These are phyloP conservation scores for Dinomys branickii DNA, from an alignment of 2,113 vertebrate species.

Conservation along the genomic window DNA sequence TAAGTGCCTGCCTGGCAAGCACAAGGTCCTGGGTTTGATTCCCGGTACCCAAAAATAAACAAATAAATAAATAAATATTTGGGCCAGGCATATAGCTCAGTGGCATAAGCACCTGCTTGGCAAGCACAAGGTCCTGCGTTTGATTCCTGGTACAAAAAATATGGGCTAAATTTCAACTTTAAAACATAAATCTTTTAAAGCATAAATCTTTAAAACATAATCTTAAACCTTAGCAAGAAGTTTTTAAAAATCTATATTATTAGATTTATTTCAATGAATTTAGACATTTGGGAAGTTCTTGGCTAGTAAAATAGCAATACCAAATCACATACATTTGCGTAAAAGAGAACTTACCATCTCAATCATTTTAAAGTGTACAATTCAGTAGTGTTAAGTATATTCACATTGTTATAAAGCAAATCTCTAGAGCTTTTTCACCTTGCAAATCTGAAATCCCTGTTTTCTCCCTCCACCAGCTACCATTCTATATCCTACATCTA, in stretches of 20 bases:
- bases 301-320: neutral
- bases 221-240: conserved; percentile 26
- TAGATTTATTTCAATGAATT: conserved; percentile 3
- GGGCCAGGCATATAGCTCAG: too few species aligned
- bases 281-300: conserved; percentile 26
- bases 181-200: too few species aligned
- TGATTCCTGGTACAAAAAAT: too few species aligned
- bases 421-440: neutral
- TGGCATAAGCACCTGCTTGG: too few species aligned
- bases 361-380: neutral
- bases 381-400: neutral
- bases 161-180: conserved; percentile 57
- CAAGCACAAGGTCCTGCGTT: too few species aligned
- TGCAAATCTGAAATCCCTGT: conserved; percentile 15
- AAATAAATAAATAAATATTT: too few species aligned
- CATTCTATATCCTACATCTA: neutral
- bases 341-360: neutral
- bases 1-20: too few species aligned
- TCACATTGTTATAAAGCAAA: neutral
- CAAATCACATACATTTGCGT: conserved; percentile 85
- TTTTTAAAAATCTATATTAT: neutral
- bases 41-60: too few species aligned
- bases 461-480: neutral
- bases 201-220: too few species aligned
- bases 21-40: too few species aligned